Conservation (phyloP, 2,113 vertebrate genomes). For the Caranx ignobilis region DNA sequence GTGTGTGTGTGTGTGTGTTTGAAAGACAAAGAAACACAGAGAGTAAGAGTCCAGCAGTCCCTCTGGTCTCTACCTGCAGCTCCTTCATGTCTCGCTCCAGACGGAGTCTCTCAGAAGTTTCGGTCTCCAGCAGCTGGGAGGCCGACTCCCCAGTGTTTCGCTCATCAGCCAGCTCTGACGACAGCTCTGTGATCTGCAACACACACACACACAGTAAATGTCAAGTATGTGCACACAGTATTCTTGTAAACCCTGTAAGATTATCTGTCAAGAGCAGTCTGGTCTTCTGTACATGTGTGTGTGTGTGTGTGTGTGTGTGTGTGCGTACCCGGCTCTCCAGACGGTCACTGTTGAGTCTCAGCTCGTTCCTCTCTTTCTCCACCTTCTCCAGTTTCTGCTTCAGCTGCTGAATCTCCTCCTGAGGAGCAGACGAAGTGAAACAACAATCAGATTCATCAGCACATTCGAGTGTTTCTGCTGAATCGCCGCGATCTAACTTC, state of each 20-base stretch:
- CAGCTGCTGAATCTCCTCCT: slow-evolving; percentile 97
- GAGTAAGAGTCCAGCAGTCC: too few relatives aligned
- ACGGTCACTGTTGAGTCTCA: slow-evolving; percentile 93
- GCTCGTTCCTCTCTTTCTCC: slow-evolving; percentile 95
- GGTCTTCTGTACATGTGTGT: not conserved
- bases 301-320: slow-evolving; percentile 7
- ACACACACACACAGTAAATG: slow-evolving; percentile 3
- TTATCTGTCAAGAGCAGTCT: too few relatives aligned
- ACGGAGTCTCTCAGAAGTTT: slow-evolving; percentile 92
- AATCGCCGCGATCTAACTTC: not conserved
- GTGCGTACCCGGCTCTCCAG: slow-evolving; percentile 91
- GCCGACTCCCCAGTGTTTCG: slow-evolving; percentile 95
- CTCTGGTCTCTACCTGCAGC: slow-evolving; percentile 87
- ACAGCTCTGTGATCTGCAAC: slow-evolving; percentile 93
- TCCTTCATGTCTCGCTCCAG: slow-evolving; percentile 97
- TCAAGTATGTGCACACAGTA: too few relatives aligned
- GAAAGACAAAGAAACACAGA: too few relatives aligned
- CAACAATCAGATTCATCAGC: not conserved
- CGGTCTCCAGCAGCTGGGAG: slow-evolving; percentile 94
- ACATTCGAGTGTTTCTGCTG: not conserved
- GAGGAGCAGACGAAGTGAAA: slow-evolving; percentile 23
- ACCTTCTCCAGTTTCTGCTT: slow-evolving; percentile 93
- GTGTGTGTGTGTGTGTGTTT: too few relatives aligned
- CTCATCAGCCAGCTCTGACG: slow-evolving; percentile 96
- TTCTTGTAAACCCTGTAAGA: too few relatives aligned